Percentiles rank a stretch among this genome's conserved stretches.
Evolutionary conservation across 2,888 invertebrate genomes (phyloP).

Genomic region (Drosophila leonis): DNA sequence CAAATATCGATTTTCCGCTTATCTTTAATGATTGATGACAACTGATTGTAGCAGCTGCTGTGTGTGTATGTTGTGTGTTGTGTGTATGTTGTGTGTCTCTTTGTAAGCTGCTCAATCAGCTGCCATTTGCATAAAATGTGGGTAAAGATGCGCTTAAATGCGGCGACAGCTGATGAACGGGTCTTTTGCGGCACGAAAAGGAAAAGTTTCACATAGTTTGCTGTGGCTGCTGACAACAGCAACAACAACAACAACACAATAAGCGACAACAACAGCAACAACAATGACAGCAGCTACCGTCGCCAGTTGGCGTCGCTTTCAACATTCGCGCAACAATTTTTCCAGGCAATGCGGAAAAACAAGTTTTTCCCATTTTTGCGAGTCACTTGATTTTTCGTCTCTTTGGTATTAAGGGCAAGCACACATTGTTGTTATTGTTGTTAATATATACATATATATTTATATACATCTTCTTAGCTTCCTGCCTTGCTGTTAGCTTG

Average conservation of each 20-base stretch:
- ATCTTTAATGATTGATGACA: background rate
- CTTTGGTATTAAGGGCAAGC: slow-evolving; percentile 61
- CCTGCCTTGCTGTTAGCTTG: background rate
- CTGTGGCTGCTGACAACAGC: slow-evolving; percentile 9
- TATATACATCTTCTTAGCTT: slow-evolving; percentile 1
- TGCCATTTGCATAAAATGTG: slow-evolving; percentile 74
- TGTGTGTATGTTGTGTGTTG: background rate
- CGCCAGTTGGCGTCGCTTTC: slow-evolving; percentile 46
- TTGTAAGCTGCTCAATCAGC: slow-evolving; percentile 46
- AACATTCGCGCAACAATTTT: slow-evolving; percentile 58
- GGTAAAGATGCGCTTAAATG: slow-evolving; percentile 83
- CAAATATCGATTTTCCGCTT: background rate
- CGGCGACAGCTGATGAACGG: slow-evolving; percentile 60
- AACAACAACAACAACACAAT: slow-evolving; percentile 3
- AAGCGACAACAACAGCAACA: slow-evolving; percentile 9
- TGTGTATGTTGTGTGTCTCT: slow-evolving; percentile 4
- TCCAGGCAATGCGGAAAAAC: slow-evolving; percentile 82
- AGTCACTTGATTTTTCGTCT: slow-evolving; percentile 62
- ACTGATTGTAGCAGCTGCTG: slow-evolving; percentile 5
- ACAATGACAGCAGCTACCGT: slow-evolving; percentile 33
- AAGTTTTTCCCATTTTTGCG: slow-evolving; percentile 70
- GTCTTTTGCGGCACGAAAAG: slow-evolving; percentile 61
- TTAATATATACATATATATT: background rate
- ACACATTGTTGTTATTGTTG: slow-evolving; percentile 36
- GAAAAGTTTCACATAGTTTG: slow-evolving; percentile 71